Base-by-base conservation (phyloP, 2,888 invertebrate species). In the Oscheius myriophilus region DNA sequence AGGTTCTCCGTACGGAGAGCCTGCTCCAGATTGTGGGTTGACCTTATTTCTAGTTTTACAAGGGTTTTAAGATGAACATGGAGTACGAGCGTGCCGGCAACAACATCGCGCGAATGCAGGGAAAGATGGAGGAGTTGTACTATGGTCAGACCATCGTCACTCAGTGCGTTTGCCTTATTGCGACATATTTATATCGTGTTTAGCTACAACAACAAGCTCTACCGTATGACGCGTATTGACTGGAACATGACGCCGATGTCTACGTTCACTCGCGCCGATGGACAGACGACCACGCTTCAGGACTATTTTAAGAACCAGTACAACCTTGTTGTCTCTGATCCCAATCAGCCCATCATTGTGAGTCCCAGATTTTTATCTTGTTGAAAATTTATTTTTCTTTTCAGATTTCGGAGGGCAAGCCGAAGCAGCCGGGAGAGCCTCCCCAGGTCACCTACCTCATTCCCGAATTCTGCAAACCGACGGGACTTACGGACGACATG, bases 401-500 rank as follows among this genome's bases (percentile, higher is more conserved):
- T 52, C 45, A 80, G 80, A 62, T 72, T 18, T 75, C 70, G 11
- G 75, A 76, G 61, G 72, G 79, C 63, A 75, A 77, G 61, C 87
- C 81, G 73, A 75, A 75, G 64, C 76, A 77, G 51, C 72, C 78
- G 43, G 70, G 82, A 33, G 87, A 81, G 67, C 70, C 75, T 7
- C 80, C 76, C 51, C 71, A 83, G 33, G 84, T 89, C 45, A 75
- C 74, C 43, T 88, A 87, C 73, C 89, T 96, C 21, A 90, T 97
- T 16, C 96, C 96, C 0, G 96, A 96, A 87, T 88, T 96, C 12
- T 94, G 93, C 82, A 92, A 91, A 84, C 87, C 95, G 83, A 94
- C 96, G 0, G 96, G 96, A 0, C 88, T 97, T 0, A 92, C 93
- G 0, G 95, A 96, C 78, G 91, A 91, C 45, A 92, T 95, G 89